Conservation (phyloP, 2,113 vertebrate genomes). For the Malaclemys terrapin region DNA sequence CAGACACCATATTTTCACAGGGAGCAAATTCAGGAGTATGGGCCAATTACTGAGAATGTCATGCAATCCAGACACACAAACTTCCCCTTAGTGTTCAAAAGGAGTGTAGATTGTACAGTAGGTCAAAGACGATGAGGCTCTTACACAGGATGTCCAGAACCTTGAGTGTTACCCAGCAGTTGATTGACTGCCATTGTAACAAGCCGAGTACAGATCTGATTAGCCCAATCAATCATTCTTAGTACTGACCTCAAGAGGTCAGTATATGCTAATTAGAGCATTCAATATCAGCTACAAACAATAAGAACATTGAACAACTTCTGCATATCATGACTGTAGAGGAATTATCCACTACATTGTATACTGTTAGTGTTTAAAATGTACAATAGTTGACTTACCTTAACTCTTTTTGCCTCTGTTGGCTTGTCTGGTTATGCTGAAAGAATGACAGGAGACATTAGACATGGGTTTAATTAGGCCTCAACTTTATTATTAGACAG, state of each 20-base stretch:
- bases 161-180: accelerated
- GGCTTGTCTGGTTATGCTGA: too few species aligned
- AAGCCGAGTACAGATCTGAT: background rate
- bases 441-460: too few species aligned
- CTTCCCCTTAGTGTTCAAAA: background rate
- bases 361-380: background rate
- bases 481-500: too few species aligned
- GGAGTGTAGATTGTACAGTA: background rate
- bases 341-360: background rate
- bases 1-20: background rate
- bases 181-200: accelerated
- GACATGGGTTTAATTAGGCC: too few species aligned
- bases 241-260: background rate
- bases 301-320: background rate
- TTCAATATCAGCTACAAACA: background rate
- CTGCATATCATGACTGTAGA: background rate
- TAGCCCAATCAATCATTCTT: background rate
- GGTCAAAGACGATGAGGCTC: background rate
- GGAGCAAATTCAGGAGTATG: background rate
- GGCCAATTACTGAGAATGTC: background rate
- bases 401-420: background rate
- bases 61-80: background rate
- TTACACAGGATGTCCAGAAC: background rate
- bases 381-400: background rate
- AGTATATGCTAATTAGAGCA: background rate